phyloP scores from a whole-genome alignment of 2,888 invertebrate genomes.

The Drosophila anceps region DNA sequence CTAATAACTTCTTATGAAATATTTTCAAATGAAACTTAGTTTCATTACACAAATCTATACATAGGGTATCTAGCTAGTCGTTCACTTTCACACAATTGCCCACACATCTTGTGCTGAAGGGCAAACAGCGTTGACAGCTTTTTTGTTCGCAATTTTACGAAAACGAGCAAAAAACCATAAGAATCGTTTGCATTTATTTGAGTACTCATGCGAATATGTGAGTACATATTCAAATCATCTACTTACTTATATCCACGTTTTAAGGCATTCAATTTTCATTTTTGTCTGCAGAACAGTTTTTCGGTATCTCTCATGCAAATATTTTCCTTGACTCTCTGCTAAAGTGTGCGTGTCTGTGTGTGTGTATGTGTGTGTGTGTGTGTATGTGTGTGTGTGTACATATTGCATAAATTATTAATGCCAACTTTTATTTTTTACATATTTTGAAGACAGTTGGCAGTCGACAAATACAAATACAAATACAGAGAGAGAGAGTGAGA shows the following conservation, averaged over 20 bases:
- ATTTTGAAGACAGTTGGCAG: slow-evolving; percentile 78
- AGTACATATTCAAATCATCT: slow-evolving; percentile 59
- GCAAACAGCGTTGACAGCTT: slow-evolving; percentile 68
- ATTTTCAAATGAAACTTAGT: not conserved
- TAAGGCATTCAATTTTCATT: slow-evolving; percentile 77
- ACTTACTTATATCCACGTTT: slow-evolving; percentile 61
- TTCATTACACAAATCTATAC: not conserved
- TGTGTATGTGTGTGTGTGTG: slow-evolving; percentile 27
- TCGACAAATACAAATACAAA: slow-evolving; percentile 61
- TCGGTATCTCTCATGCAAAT: slow-evolving; percentile 61
- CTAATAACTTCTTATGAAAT: not conserved
- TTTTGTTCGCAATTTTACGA: slow-evolving; percentile 63
- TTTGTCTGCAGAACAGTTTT: slow-evolving; percentile 48
- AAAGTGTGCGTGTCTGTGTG: slow-evolving; percentile 11
- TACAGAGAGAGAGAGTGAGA: slow-evolving; percentile 3
- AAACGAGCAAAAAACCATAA: slow-evolving; percentile 55
- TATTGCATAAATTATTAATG: slow-evolving; percentile 79
- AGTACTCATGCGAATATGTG: slow-evolving; percentile 41
- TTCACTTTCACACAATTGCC: not conserved
- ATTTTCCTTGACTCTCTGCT: slow-evolving; percentile 28
- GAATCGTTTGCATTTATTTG: slow-evolving; percentile 59
- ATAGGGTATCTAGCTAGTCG: slow-evolving; percentile 1
- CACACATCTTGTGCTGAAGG: slow-evolving; percentile 13
- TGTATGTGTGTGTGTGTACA: slow-evolving; percentile 46
- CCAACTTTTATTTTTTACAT: slow-evolving; percentile 80